These are phyloP conservation scores for Drosophila melanogaster DNA, from an alignment of 1,140 invertebrate genomes.

Conservation along the genomic window DNA sequence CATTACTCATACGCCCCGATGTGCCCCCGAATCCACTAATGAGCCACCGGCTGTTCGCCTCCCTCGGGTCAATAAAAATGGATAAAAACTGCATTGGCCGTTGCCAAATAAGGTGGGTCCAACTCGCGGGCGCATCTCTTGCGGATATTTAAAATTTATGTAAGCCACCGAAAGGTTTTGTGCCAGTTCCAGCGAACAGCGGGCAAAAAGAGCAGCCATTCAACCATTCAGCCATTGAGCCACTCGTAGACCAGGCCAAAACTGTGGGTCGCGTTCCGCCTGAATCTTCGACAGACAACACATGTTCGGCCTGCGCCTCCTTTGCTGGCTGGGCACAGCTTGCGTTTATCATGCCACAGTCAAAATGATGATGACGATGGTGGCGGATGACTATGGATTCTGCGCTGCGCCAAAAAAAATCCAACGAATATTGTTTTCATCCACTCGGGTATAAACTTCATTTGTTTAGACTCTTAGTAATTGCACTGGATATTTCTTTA, in stretches of 20 bases:
- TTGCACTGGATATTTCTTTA: no score
- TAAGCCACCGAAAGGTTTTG: constrained; percentile 53
- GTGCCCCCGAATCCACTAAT: constrained; percentile 54
- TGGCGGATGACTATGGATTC: constrained; percentile 30
- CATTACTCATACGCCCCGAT: constrained; percentile 77
- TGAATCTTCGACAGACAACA: constrained; percentile 65
- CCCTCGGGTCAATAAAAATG: constrained; percentile 72
- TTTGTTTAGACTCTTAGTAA: no score
- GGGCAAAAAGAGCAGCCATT: constrained; percentile 16
- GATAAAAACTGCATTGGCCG: constrained; percentile 66
- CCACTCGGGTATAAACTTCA: no score
- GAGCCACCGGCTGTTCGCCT: constrained; percentile 28
- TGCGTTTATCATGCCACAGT: constrained; percentile 71
- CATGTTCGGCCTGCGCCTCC: constrained; percentile 67
- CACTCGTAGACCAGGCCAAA: constrained; percentile 21
- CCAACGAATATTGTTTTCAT: neutral
- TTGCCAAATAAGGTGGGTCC: constrained; percentile 36
- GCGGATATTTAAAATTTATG: constrained; percentile 77
- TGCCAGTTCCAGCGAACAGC: constrained; percentile 42
- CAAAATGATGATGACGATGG: constrained; percentile 53
- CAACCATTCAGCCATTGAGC: constrained; percentile 2
- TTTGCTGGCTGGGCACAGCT: constrained; percentile 13
- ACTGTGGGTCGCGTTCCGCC: constrained; percentile 41
- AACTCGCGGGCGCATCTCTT: constrained; percentile 33
- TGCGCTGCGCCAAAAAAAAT: neutral